Percentiles rank a stretch among this genome's conserved stretches.
Conservation (phyloP, 2,113 vertebrate genomes). For the Tympanuchus pallidicinctus region DNA sequence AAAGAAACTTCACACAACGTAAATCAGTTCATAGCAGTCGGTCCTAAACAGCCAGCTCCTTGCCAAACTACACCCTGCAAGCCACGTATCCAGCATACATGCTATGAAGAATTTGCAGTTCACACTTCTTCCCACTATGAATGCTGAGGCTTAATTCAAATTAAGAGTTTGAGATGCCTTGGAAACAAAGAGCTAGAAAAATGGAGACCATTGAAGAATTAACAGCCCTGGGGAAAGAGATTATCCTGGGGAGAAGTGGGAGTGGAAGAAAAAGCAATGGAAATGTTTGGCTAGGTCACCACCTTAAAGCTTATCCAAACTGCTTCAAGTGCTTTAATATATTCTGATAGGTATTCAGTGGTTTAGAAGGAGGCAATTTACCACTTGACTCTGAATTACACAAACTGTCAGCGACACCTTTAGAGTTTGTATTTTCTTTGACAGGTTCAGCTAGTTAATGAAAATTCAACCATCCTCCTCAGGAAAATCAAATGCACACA, state of each 20-base stretch:
- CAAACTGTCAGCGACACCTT: constrained; percentile 32
- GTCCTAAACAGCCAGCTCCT: not conserved
- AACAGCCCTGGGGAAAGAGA: not conserved
- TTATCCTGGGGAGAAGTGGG: not conserved
- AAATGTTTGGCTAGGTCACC: not conserved
- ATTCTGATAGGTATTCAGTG: constrained; percentile 26
- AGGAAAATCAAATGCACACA: not conserved
- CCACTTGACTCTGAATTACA: not conserved
- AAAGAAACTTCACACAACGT: not conserved
- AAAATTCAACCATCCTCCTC: constrained; percentile 29
- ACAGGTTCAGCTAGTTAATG: not conserved
- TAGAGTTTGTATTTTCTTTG: not conserved
- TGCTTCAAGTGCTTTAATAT: constrained; percentile 27
- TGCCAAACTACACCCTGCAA: not conserved
- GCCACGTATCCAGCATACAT: accelerated
- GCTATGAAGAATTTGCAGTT: not conserved
- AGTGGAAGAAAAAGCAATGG: not conserved
- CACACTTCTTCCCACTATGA: not conserved
- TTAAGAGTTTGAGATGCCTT: not conserved
- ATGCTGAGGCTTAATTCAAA: not conserved
- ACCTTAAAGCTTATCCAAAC: constrained; percentile 42
- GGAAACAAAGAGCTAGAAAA: not conserved
- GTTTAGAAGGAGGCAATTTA: constrained; percentile 12
- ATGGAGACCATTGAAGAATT: not conserved
- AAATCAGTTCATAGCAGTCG: not conserved